Conservation (phyloP, 2,888 invertebrate genomes). For the Busseola fusca region DNA sequence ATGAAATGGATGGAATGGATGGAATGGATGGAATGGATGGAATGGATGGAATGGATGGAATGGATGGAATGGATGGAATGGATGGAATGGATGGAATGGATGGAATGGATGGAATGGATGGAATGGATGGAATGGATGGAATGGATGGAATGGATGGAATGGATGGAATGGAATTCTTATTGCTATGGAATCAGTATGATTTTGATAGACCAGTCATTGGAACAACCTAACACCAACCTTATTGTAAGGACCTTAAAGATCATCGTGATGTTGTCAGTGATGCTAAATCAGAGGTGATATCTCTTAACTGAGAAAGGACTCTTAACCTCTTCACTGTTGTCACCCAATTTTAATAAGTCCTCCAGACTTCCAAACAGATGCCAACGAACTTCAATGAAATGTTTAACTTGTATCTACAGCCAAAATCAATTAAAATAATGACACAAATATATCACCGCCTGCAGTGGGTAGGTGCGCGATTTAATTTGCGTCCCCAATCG, state of each 20-base stretch:
- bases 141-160: too few relatives aligned
- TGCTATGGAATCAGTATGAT: not conserved
- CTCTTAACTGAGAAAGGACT: too few relatives aligned
- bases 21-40: too few relatives aligned
- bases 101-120: too few relatives aligned
- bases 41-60: too few relatives aligned
- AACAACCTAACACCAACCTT: not conserved
- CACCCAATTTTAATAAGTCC: not conserved
- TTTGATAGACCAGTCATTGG: too few relatives aligned
- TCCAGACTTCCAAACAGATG: not conserved
- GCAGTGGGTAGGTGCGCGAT: constrained; percentile 75
- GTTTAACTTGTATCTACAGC: not conserved
- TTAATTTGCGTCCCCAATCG: constrained; percentile 86
- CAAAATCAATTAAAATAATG: constrained; percentile 61
- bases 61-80: too few relatives aligned
- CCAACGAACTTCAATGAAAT: constrained; percentile 19
- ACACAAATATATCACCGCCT: constrained; percentile 66
- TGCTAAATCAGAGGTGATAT: not conserved
- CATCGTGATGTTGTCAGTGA: not conserved
- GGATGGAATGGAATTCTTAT: too few relatives aligned
- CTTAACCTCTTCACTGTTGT: not conserved
- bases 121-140: too few relatives aligned
- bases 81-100: too few relatives aligned
- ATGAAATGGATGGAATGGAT: too few relatives aligned
- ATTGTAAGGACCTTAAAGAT: not conserved